phyloP scores from a whole-genome alignment of 2,888 invertebrate genomes.

The Carcina quercana region DNA sequence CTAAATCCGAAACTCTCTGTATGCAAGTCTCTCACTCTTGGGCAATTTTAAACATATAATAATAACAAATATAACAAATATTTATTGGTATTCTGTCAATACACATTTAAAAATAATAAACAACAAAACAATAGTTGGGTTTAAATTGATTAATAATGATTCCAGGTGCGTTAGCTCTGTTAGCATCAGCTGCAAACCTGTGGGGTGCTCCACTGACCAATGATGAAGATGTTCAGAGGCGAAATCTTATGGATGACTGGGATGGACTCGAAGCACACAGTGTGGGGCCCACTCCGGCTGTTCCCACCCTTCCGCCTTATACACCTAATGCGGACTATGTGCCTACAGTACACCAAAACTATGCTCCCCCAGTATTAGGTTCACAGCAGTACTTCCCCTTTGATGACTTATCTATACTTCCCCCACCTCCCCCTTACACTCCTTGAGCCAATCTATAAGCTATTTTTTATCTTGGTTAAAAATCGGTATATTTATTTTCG shows the following conservation, averaged over 20 bases:
- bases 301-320: slow-evolving; percentile 75
- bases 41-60: no score
- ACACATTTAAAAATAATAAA: no score
- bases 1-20: no score
- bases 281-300: slow-evolving; percentile 72
- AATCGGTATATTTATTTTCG: no score
- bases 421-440: slow-evolving; percentile 71
- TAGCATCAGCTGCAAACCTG: slow-evolving; percentile 81
- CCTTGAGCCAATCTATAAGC: no score
- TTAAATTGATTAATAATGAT: no score
- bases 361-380: slow-evolving; percentile 54
- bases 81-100: no score
- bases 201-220: slow-evolving; percentile 71
- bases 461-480: no score
- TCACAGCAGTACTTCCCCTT: slow-evolving; percentile 64
- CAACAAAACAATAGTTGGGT: no score
- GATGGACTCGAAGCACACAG: slow-evolving; percentile 77
- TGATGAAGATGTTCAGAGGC: slow-evolving; percentile 61
- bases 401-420: slow-evolving; percentile 60
- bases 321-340: slow-evolving; percentile 63
- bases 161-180: slow-evolving; percentile 77
- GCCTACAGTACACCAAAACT: slow-evolving; percentile 40
- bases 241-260: slow-evolving; percentile 77
- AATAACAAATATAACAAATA: neutral
- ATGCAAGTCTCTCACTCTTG: no score